phyloP scores from a whole-genome alignment of 1,140 invertebrate genomes.

The roundworm (Caenorhabditis elegans) region WBcel235 BX284604.4:331501-332000 shows the following conservation, averaged over 20 bases:
- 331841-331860: not conserved
- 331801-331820: not conserved
- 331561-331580: slow-evolving; percentile 22
- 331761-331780: slow-evolving; percentile 21
- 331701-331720: not conserved
- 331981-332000: slow-evolving; percentile 32
- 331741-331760: not conserved
- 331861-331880: not conserved
- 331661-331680: too few relatives aligned
- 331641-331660: not conserved
- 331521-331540: not conserved
- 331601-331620: slow-evolving; percentile 9
- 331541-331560: not conserved
- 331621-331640: slow-evolving; percentile 30
- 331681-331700: not conserved
- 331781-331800: slow-evolving; percentile 14
- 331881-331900: not conserved
- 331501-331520: not conserved
- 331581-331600: slow-evolving; percentile 15
- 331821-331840: not conserved
- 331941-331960: not conserved
- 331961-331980: not conserved
- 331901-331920: not conserved
- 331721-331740: not conserved
- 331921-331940: slow-evolving; percentile 21